Evolutionary conservation across 1,140 invertebrate genomes (phyloP), one percentile per base, ranked within the genome.

Genomic region (Diorhabda carinulata): DNA sequence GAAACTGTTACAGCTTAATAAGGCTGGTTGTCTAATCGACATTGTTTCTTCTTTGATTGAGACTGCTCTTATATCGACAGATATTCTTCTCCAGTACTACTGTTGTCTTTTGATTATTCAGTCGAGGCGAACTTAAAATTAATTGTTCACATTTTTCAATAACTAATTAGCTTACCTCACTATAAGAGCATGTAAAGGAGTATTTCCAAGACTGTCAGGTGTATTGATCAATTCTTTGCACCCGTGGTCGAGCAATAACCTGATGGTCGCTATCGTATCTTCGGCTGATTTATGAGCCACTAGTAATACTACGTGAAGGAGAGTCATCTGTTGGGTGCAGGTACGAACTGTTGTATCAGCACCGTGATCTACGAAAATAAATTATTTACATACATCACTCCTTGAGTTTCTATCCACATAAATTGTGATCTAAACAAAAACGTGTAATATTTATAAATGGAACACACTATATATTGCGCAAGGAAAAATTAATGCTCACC

Each of bases 281-380:
- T 90, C 89, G 0, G 90, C 89, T 6, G 86, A 86, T 73, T 90
- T 91, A 70, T 88, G 83, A 4, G 87, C 87, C 10, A 86, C 83
- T 62, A 88, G 80, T 58, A 88, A 84, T 3, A 89, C 84, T 84
- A 61, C 86, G 80, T 91, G 89, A 7, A 91, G 76, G 8, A 89
- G 82, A 2, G 89, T 91, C 88, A 91, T 89, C 77, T 91, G 89
- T 76, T 91, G 89, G 3, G 90, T 91, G 66, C 87, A 87, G 2
- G 90, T 91, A 42, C 87, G 79, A 2, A 91, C 90, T 3, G 84
- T 88, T 2, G 88, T 88, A 57, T 88, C 85, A 5, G 89, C 89
- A n/a, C 88, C 88, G 74, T 85, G 81, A 66, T 72, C 83, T 83
- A 52, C 6, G n/a, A 52, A 6, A 52, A 52, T 52, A 4, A n/a